Percentiles rank a stretch among this genome's conserved stretches.
Evolutionary conservation across 37 sponge, comb jelly and placozoan species (phyloP).

Genomic region (Bolinopsis microptera): DNA sequence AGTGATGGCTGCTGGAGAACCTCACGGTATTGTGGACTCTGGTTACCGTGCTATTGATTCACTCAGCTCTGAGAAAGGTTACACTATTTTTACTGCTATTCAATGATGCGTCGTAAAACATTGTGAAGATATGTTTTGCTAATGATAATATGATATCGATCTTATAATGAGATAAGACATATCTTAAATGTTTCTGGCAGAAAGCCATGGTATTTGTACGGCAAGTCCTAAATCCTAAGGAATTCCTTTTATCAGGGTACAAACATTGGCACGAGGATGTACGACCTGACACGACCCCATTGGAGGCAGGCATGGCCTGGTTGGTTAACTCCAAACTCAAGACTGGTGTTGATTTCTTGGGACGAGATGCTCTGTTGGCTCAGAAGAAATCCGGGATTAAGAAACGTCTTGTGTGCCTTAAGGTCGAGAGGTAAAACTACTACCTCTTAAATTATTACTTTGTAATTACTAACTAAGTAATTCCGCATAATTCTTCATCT

Average conservation of each 20-base stretch:
- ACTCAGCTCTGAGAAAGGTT: constrained; percentile 79
- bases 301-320: constrained; percentile 78
- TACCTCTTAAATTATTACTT: too few relatives aligned
- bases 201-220: too few relatives aligned
- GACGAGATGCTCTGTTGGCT: constrained; percentile 72
- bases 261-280: constrained; percentile 78
- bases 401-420: constrained; percentile 68
- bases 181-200: too few relatives aligned
- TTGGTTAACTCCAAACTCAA: constrained; percentile 48
- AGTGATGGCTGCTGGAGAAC: constrained; percentile 69
- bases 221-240: too few relatives aligned
- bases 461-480: too few relatives aligned
- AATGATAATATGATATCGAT: neutral
- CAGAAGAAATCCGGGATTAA: constrained; percentile 69
- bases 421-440: constrained; percentile 68
- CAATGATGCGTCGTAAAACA: neutral
- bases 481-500: too few relatives aligned
- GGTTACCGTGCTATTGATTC: constrained; percentile 79
- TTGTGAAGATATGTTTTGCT: neutral
- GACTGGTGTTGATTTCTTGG: constrained; percentile 72
- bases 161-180: too few relatives aligned
- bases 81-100: too few relatives aligned
- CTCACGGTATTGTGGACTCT: constrained; percentile 69
- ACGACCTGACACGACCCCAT: constrained; percentile 73
- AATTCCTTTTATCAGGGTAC: constrained; percentile 16